Evolutionary conservation across 2,888 invertebrate genomes (phyloP), one percentile per base, ranked within the genome.

Genomic region (Leptinotarsa tumamoca): DNA sequence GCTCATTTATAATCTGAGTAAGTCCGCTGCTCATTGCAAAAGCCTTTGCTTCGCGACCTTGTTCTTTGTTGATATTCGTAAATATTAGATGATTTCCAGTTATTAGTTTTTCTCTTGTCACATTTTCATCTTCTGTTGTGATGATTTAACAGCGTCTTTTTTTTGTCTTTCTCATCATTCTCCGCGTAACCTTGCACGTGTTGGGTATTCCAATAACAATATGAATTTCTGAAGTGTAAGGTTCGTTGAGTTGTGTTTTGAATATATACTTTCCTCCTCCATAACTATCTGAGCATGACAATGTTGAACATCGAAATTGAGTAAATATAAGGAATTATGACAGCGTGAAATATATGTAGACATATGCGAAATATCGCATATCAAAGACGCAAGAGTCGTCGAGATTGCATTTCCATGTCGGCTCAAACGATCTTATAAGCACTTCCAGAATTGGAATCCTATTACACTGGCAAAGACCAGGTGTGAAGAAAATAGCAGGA

Each of bases 361-460:
- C 79, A 76, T 78, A 70, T 78, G 71, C 78, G 72, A 73, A 69
- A 81, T 82, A 81, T 82, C 81, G 76, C 77, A 77, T 81, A 79
- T 82, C 81, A 78, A 79, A 80, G 80, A 80, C 77, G 74, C 80
- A 78, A 43, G 80, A 78, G 75, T 77, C 79, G 80, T 77, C 79
- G 79, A 83, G 83, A 84, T 83, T 84, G 84, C 83, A 81, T 82
- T 84, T 83, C 81, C 83, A 80, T 84, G 83, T 83, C 80, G 80
- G 81, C 78, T 82, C 81, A 82, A 82, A 82, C 83, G 83, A 82
- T 82, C 83, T 83, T 81, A 82, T 83, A 83, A 83, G 82, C 81
- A 83, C 80, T 82, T 81, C 74, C 75, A 79, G 79, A 68, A 81
- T 80, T 71, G 77, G 81, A 83, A 83, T 83, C 82, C 83, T 83